phyloP scores from a whole-genome alignment of 2,797 vertebrate genomes.

The Oreortyx pictus region DNA sequence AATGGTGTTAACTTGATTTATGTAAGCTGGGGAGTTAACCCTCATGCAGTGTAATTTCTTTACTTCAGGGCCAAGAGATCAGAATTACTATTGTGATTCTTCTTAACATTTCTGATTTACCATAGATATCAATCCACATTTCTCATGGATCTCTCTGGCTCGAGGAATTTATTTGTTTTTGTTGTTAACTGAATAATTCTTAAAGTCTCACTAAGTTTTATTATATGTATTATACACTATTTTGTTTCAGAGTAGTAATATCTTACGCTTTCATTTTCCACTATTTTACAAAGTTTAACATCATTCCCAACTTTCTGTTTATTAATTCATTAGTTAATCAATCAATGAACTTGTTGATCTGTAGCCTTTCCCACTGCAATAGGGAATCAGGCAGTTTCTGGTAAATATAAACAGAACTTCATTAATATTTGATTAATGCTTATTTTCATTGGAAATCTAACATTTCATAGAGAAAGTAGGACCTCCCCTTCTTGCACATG shows the following conservation, averaged over 20 bases:
- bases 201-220: background rate
- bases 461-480: background rate
- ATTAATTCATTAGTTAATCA: background rate
- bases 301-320: background rate
- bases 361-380: background rate
- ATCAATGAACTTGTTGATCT: background rate
- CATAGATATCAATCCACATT: background rate
- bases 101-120: slow-evolving; percentile 67
- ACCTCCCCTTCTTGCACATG: background rate
- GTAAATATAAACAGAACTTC: background rate
- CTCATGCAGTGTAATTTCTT: slow-evolving; percentile 23
- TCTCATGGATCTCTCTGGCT: background rate
- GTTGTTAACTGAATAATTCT: background rate
- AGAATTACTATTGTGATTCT: slow-evolving; percentile 58
- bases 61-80: slow-evolving; percentile 65
- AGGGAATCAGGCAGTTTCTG: background rate
- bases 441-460: background rate
- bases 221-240: background rate
- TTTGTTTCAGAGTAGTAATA: background rate
- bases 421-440: background rate
- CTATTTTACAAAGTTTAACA: background rate
- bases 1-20: slow-evolving; percentile 70
- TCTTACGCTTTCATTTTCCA: background rate
- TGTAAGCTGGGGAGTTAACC: slow-evolving; percentile 65
- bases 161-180: background rate